Evolutionary conservation across 2,797 vertebrate genomes (phyloP).

Genomic region (Oreortyx pictus): DNA sequence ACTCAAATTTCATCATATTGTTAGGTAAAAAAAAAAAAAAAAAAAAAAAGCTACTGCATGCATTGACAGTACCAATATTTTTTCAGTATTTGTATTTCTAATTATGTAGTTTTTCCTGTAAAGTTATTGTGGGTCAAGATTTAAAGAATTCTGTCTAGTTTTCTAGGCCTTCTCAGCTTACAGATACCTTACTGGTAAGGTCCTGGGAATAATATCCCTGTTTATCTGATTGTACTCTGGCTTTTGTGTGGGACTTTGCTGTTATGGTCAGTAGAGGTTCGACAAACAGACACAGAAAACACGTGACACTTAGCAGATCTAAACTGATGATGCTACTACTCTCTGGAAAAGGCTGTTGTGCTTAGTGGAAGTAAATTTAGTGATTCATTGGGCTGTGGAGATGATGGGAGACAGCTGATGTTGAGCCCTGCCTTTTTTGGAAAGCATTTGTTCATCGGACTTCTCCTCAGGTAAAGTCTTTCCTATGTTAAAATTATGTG

Average conservation of each 20-base stretch:
- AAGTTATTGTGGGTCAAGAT: background rate
- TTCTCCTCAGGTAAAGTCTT: conserved; percentile 54
- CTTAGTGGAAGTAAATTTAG: background rate
- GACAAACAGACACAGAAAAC: conserved; percentile 20
- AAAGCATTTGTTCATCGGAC: background rate
- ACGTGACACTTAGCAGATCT: conserved; percentile 39
- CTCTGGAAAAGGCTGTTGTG: conserved; percentile 60
- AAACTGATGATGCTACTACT: conserved; percentile 38
- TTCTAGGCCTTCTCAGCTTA: background rate
- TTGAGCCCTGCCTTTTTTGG: background rate
- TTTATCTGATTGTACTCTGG: background rate
- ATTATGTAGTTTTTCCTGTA: background rate
- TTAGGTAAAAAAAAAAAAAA: background rate
- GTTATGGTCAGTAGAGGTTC: background rate
- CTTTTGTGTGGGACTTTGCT: background rate
- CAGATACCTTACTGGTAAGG: background rate
- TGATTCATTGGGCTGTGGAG: background rate
- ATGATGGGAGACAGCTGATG: background rate
- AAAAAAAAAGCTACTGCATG: background rate
- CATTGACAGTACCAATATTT: fast-evolving
- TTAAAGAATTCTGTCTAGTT: background rate
- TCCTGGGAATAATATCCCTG: background rate
- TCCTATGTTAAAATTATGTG: fast-evolving
- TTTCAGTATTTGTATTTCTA: background rate
- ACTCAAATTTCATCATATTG: background rate